Evolutionary conservation across 2,113 vertebrate genomes (phyloP).

Genomic region (Ivindomyrus marchei): DNA sequence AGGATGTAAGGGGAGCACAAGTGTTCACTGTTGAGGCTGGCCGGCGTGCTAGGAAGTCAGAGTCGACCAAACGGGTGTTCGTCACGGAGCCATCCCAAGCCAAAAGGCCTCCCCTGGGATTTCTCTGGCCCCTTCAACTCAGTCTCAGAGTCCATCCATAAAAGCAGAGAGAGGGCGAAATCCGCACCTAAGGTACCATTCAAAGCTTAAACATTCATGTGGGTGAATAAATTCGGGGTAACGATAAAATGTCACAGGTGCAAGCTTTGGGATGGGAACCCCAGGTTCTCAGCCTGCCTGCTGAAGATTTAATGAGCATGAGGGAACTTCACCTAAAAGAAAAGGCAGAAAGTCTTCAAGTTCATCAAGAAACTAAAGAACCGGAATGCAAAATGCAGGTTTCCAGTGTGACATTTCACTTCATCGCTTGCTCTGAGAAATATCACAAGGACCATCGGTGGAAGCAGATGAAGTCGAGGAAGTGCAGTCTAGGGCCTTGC

Average conservation of each 20-base stretch:
- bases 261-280: neutral
- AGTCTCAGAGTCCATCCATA: neutral
- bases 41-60: neutral
- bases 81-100: neutral
- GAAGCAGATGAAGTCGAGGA: slow-evolving; percentile 29
- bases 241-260: neutral
- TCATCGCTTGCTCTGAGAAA: slow-evolving; percentile 42
- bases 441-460: slow-evolving; percentile 23
- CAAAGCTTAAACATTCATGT: neutral
- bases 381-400: neutral
- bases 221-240: neutral
- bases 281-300: neutral
- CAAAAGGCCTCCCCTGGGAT: neutral
- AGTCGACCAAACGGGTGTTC: neutral
- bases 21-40: neutral
- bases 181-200: neutral
- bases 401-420: slow-evolving; percentile 31
- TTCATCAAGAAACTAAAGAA: neutral
- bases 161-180: neutral
- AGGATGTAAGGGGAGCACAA: neutral
- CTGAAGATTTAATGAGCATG: neutral
- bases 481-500: slow-evolving; percentile 31
- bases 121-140: neutral
- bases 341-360: neutral
- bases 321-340: neutral